A percentile compares a stretch with the other conserved stretches of the same genome.
Conservation (phyloP, 1,140 invertebrate species). For the Mercenaria mercenaria region DNA sequence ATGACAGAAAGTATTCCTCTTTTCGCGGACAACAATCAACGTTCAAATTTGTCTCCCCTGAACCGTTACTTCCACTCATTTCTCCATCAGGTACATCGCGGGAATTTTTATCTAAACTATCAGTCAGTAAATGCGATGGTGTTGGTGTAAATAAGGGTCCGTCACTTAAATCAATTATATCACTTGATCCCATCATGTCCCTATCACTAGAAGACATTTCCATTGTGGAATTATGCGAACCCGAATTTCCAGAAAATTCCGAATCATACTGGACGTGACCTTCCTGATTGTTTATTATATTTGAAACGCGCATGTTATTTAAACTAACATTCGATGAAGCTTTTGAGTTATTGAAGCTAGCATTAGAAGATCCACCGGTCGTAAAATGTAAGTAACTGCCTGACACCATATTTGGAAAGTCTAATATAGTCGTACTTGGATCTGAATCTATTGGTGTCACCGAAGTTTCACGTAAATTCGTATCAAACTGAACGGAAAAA, state of each 20-base stretch:
- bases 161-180: slow-evolving; percentile 82
- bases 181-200: slow-evolving; percentile 84
- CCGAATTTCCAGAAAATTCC: slow-evolving; percentile 77
- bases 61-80: slow-evolving; percentile 70
- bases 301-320: slow-evolving; percentile 70
- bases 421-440: slow-evolving; percentile 60
- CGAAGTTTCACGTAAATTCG: slow-evolving; percentile 78
- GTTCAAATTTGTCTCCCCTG: slow-evolving; percentile 74
- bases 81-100: slow-evolving; percentile 65
- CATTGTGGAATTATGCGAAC: slow-evolving; percentile 78
- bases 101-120: slow-evolving; percentile 76
- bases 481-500: slow-evolving; percentile 83
- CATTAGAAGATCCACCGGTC: slow-evolving; percentile 70
- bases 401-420: slow-evolving; percentile 79
- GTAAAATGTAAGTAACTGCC: slow-evolving; percentile 81
- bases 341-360: slow-evolving; percentile 64
- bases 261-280: slow-evolving; percentile 74
- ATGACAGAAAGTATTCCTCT: slow-evolving; percentile 82
- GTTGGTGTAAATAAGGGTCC: slow-evolving; percentile 83
- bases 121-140: slow-evolving; percentile 72
- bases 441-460: slow-evolving; percentile 59
- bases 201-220: slow-evolving; percentile 82
- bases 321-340: slow-evolving; percentile 59
- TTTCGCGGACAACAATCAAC: slow-evolving; percentile 81
- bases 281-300: slow-evolving; percentile 38